Base-by-base conservation (phyloP, 2,888 invertebrate species). In the Conistra vaccinii region DNA sequence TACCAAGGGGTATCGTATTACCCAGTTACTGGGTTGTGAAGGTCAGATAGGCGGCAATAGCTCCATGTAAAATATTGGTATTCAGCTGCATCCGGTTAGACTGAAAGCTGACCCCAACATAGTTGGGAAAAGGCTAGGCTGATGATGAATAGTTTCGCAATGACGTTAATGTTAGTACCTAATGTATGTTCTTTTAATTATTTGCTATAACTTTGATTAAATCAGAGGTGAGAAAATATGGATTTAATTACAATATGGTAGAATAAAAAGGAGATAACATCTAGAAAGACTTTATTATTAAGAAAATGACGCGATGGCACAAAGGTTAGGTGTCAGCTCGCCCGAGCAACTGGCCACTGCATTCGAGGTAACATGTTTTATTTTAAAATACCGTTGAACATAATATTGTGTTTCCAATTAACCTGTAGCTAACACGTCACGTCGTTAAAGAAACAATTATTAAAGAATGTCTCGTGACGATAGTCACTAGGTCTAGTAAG, bases 81-180 rank as follows among this genome's bases (percentile, higher is more conserved):
- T n/a, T n/a, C n/a, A n/a, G n/a, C n/a, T n/a, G n/a, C n/a, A n/a
- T n/a, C n/a, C n/a, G n/a, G n/a, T n/a, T n/a, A n/a, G n/a, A n/a
- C n/a, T n/a, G n/a, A n/a, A n/a, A n/a, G n/a, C n/a, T n/a, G n/a
- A n/a, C n/a, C n/a, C n/a, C n/a, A n/a, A n/a, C n/a, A n/a, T n/a
- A n/a, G n/a, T n/a, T n/a, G n/a, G n/a, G n/a, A n/a, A n/a, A n/a
- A n/a, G n/a, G n/a, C n/a, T n/a, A n/a, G n/a, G n/a, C n/a, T n/a
- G n/a, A n/a, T n/a, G n/a, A n/a, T n/a, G n/a, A 82, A 81, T 79
- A 53, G 60, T 74, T 78, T 74, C 35, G 61, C 60, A 35, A 70
- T 74, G 66, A 68, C 71, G 58, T 35, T 74, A 74, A 61, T 26
- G 39, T 60, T 61, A 23, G 29, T 69, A 5, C n/a, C n/a, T n/a